Percentiles rank a stretch among this genome's conserved stretches.
These are phyloP conservation scores for Stylophora pistillata DNA, from an alignment of 64 coral and sea anemone genomes.

Conservation along the genomic window DNA sequence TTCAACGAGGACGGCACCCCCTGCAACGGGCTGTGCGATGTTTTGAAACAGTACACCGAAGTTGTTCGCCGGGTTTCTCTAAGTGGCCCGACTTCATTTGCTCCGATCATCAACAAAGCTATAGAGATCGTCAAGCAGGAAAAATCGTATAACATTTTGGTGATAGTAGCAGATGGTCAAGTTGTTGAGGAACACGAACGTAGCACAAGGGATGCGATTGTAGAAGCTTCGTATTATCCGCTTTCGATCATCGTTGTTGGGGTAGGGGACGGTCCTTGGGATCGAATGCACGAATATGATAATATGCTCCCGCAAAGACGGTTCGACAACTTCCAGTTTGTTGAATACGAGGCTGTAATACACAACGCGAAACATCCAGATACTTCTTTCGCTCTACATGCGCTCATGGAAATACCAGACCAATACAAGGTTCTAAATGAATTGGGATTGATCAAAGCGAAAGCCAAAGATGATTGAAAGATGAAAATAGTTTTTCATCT, in stretches of 20 bases:
- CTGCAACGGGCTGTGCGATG: conserved; percentile 86
- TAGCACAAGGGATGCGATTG: conserved; percentile 77
- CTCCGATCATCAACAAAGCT: conserved; percentile 92
- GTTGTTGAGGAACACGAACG: conserved; percentile 89
- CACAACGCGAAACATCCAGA: conserved; percentile 71
- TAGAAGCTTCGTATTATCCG: conserved; percentile 87
- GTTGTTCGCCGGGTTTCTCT: conserved; percentile 78
- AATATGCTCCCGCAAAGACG: conserved; percentile 76
- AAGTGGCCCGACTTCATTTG: conserved; percentile 95
- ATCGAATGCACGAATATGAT: conserved; percentile 94
- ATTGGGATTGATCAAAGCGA: conserved; percentile 51
- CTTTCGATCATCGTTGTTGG: conserved; percentile 94
- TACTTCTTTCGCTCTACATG: conserved; percentile 82
- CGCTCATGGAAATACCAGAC: conserved; percentile 95
- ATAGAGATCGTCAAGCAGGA: conserved; percentile 81
- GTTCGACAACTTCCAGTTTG: conserved; percentile 98
- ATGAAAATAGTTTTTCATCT: no score
- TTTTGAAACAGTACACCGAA: conserved; percentile 72
- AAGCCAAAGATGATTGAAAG: conserved; percentile 1
- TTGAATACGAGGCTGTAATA: conserved; percentile 72
- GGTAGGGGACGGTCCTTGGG: conserved; percentile 98
- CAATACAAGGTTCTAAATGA: conserved; percentile 80
- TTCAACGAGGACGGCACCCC: conserved; percentile 66
- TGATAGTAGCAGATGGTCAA: conserved; percentile 93
- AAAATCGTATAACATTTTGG: conserved; percentile 75